Percentiles rank a stretch among this genome's conserved stretches.
These are phyloP conservation scores for Microhierax caerulescens DNA, from an alignment of 2,797 vertebrate species.

Conservation along the genomic window DNA sequence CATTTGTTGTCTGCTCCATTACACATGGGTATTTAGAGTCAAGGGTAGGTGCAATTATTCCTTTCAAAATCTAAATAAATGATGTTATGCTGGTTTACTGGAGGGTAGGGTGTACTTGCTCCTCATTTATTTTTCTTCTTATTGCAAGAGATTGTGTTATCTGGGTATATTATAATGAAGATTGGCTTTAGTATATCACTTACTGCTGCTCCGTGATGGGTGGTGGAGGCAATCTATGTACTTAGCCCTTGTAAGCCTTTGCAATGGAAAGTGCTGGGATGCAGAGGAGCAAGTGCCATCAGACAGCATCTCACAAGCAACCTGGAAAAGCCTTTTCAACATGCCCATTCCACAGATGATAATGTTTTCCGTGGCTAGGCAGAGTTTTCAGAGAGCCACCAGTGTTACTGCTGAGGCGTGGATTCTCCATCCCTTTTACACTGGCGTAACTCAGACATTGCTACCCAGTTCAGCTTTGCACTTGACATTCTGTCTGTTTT, in stretches of 20 bases:
- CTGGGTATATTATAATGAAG: background rate
- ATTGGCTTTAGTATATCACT: background rate
- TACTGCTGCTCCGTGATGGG: background rate
- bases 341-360: background rate
- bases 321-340: background rate
- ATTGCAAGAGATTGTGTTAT: background rate
- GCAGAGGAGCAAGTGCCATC: background rate
- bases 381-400: background rate
- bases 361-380: background rate
- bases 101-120: background rate
- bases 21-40: constrained; percentile 1
- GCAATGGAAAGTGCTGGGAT: background rate
- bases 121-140: constrained; percentile 32
- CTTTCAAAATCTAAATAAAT: constrained; percentile 50
- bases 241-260: background rate
- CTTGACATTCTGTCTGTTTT: background rate
- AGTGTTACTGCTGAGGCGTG: rapidly evolving
- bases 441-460: background rate
- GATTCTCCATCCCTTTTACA: background rate
- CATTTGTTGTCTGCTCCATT: constrained; percentile 36
- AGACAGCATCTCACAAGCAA: background rate
- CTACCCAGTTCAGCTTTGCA: background rate
- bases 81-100: constrained; percentile 14
- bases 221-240: background rate
- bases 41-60: constrained; percentile 50